Evolutionary conservation across 2,888 invertebrate genomes (phyloP).

Genomic region (Brachyopa scutellaris): DNA sequence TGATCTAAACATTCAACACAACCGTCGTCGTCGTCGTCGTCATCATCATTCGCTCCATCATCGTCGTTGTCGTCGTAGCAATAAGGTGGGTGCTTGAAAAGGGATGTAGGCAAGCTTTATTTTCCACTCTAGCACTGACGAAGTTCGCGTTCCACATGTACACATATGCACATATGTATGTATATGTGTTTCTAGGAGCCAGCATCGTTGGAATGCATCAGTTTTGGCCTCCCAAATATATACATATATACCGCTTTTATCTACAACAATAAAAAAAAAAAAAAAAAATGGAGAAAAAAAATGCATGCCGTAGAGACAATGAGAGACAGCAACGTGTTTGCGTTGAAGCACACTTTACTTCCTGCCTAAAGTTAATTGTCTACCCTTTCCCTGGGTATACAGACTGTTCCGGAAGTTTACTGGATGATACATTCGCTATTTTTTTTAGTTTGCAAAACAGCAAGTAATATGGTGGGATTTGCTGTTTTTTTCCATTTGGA

Average conservation of each 20-base stretch:
- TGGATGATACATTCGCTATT: no score
- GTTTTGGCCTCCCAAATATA: constrained; percentile 1
- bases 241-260: not conserved
- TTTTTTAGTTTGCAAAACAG: no score
- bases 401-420: not conserved
- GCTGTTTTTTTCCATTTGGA: no score
- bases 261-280: no score
- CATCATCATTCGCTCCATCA: not conserved
- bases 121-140: not conserved
- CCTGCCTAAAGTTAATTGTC: not conserved
- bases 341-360: not conserved
- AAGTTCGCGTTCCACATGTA: not conserved
- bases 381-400: not conserved
- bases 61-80: constrained; percentile 1
- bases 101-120: constrained; percentile 10
- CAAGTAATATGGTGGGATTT: no score
- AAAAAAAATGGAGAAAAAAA: not conserved
- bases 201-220: not conserved
- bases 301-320: not conserved
- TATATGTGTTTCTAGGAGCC: not conserved
- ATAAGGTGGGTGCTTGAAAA: constrained; percentile 10
- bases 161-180: not conserved
- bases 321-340: not conserved
- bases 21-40: constrained; percentile 1
- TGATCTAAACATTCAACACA: constrained; percentile 14